Percentiles rank a stretch among this genome's conserved stretches.
Evolutionary conservation across 2,113 vertebrate species (phyloP).

Genomic region (Varanus salvator): DNA sequence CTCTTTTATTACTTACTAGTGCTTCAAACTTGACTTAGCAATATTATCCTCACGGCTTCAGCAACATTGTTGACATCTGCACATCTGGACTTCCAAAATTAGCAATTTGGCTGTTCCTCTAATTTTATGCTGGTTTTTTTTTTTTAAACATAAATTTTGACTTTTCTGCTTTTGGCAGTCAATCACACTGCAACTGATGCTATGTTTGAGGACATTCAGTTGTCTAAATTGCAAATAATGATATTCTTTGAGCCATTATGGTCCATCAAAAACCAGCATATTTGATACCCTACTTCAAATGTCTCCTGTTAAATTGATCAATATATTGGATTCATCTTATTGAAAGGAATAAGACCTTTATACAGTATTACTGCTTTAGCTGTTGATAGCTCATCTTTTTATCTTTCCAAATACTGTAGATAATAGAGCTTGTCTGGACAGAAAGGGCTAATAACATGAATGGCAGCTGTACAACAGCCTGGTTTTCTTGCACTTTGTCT

Average conservation of each 20-base stretch:
- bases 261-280: conserved; percentile 49
- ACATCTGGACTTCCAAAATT: conserved; percentile 50
- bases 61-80: conserved; percentile 60
- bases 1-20: conserved; percentile 43
- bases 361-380: conserved; percentile 21
- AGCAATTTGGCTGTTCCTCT: conserved; percentile 37
- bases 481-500: neutral
- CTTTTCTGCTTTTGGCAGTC: conserved; percentile 44
- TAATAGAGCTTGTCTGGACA: neutral
- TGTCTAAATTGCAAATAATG: conserved; percentile 56
- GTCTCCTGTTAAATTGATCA: conserved; percentile 35
- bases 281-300: conserved; percentile 27
- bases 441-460: neutral
- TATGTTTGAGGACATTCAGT: conserved; percentile 56
- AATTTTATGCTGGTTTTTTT: conserved; percentile 24
- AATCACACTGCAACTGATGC: conserved; percentile 40
- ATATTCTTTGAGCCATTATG: conserved; percentile 52
- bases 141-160: conserved; percentile 51
- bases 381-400: conserved; percentile 1
- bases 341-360: conserved; percentile 42
- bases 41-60: conserved; percentile 52
- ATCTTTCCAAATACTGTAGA: conserved; percentile 10
- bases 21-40: conserved; percentile 48
- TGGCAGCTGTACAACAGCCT: neutral
- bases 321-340: conserved; percentile 33